Evolutionary conservation across 2,888 invertebrate species (phyloP).

Genomic region (Folsomia candida): DNA sequence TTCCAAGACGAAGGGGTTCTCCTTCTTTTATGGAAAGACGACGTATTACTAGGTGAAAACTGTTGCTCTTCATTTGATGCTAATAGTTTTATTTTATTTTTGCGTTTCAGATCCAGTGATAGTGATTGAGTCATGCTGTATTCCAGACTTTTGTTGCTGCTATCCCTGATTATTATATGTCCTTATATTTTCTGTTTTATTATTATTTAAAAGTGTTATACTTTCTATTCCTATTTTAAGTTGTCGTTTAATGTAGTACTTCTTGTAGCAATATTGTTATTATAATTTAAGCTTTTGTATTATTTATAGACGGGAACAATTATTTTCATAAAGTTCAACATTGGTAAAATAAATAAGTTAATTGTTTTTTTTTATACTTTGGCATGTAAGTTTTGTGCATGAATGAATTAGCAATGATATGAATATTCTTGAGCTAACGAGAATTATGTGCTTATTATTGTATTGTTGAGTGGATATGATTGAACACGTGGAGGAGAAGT

Average conservation of each 20-base stretch:
- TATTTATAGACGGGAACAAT: background rate
- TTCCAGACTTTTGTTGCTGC: background rate
- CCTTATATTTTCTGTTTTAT: background rate
- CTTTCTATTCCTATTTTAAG: background rate
- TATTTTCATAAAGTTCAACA: background rate
- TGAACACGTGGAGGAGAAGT: too few species aligned
- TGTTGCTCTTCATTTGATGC: slow-evolving; percentile 55
- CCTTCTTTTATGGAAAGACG: slow-evolving; percentile 90
- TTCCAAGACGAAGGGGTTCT: slow-evolving; percentile 86
- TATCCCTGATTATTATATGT: background rate
- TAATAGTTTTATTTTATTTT: slow-evolving; percentile 53
- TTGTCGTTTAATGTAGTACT: background rate
- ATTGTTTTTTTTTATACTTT: background rate
- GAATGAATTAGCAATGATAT: too few species aligned
- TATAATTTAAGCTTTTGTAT: background rate
- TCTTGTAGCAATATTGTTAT: background rate
- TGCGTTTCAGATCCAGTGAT: slow-evolving; percentile 45
- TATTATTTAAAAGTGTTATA: background rate
- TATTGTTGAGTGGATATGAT: too few species aligned
- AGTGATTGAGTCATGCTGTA: background rate
- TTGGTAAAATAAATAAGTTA: background rate
- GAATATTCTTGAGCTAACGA: too few species aligned
- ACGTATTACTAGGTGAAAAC: slow-evolving; percentile 86
- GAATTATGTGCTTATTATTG: too few species aligned
- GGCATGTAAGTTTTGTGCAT: too few species aligned